A percentile compares a stretch with the other conserved stretches of the same genome.
These are phyloP conservation scores for Copidosoma floridanum DNA, from an alignment of 1,140 invertebrate genomes.

Conservation along the genomic window DNA sequence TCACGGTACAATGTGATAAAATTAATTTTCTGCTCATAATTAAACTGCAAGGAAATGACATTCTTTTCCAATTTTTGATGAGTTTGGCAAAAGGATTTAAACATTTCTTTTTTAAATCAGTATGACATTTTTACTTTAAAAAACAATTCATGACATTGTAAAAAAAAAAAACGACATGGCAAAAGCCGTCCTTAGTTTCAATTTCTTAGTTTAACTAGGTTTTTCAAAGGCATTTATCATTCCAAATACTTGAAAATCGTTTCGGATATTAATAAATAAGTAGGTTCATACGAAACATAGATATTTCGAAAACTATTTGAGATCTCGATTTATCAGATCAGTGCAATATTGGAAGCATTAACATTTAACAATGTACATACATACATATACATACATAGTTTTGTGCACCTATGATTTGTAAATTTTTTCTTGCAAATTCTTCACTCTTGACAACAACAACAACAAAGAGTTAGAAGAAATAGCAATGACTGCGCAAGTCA, in stretches of 20 bases:
- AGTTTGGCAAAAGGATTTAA: too few relatives aligned
- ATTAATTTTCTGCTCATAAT: conserved; percentile 1
- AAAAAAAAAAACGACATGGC: conserved; percentile 1
- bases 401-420: background rate
- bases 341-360: too few relatives aligned
- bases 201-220: background rate
- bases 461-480: background rate
- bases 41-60: too few relatives aligned
- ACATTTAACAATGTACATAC: too few relatives aligned
- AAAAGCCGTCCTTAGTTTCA: conserved; percentile 8
- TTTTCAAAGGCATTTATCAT: conserved; percentile 10
- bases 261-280: too few relatives aligned
- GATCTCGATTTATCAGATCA: too few relatives aligned
- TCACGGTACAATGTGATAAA: background rate
- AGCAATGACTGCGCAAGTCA: too few relatives aligned
- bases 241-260: background rate
- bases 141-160: background rate
- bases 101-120: too few relatives aligned
- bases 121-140: too few relatives aligned
- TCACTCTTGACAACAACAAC: background rate
- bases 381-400: background rate
- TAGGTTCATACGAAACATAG: too few relatives aligned
- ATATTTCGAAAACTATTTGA: background rate
- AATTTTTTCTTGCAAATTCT: background rate
- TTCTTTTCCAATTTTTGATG: too few relatives aligned